Conservation (phyloP, 1,140 invertebrate species). For the Drosophila trapezifrons region DNA sequence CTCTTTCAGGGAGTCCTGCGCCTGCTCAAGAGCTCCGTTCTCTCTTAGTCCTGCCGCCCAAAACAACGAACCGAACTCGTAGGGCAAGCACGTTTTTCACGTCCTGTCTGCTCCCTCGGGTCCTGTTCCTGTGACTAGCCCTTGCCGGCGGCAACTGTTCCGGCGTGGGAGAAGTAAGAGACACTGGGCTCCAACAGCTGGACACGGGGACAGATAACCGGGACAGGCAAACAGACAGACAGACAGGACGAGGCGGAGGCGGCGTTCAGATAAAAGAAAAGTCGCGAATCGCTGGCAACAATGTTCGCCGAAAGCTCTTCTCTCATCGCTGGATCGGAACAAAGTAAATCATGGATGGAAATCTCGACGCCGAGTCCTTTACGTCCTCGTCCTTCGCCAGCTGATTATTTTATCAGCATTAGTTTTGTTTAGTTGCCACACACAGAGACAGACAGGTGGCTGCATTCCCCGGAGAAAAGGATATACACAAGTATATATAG, state of each 20-base stretch:
- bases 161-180: background rate
- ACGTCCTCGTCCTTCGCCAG: conserved; percentile 11
- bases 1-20: conserved; percentile 19
- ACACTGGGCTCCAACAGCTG: conserved; percentile 31
- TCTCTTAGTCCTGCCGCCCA: conserved; percentile 16
- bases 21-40: conserved; percentile 20
- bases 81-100: conserved; percentile 48
- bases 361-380: conserved; percentile 37
- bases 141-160: conserved; percentile 64
- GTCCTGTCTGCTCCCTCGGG: conserved; percentile 32
- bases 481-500: conserved; percentile 2
- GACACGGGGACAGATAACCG: conserved; percentile 48
- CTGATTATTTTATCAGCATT: conserved; percentile 73
- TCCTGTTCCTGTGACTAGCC: conserved; percentile 50
- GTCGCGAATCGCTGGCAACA: conserved; percentile 42
- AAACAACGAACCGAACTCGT: conserved; percentile 24
- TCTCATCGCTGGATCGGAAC: conserved; percentile 51
- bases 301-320: conserved; percentile 44
- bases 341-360: conserved; percentile 62
- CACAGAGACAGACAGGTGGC: conserved; percentile 55
- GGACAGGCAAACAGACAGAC: conserved; percentile 21
- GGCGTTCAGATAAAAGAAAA: conserved; percentile 5
- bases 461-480: conserved; percentile 40
- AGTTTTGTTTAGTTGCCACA: conserved; percentile 56
- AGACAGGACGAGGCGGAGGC: conserved; percentile 8